Base-by-base conservation (phyloP, 2,888 invertebrate species). In the Trissolcus brochymenae region DNA sequence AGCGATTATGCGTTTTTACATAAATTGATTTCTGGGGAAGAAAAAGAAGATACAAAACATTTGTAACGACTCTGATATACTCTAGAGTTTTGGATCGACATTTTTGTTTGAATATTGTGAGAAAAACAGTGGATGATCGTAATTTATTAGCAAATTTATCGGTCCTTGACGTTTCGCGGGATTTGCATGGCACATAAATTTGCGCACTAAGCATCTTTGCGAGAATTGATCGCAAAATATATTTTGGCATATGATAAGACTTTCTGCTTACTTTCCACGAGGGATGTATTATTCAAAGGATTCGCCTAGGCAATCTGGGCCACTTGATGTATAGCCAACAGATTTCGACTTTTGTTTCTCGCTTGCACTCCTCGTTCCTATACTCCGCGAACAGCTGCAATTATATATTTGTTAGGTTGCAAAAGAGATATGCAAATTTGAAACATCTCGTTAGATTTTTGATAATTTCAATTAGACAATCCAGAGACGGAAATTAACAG, bases 231-330 rank as follows among this genome's bases (percentile, higher is more conserved):
- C 66, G 14, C 41, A 13, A 40, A 60, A 73, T 66, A 35, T 35
- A 66, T 65, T 73, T 73, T 65, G 54, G 66, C 66, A 43, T 56
- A 54, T 59, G 49, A 66, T 50, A 55, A 73, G 55, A 55, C 7
- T 73, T 41, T 55, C 25, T 40, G 59, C 65, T 65, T 72, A 65
- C 60, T 72, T 72, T 73, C 66, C 25, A 66, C 59, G 59, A 65
- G 59, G 21, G 50, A 73, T 66, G 55, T 57, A 73, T 66, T 66
- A 66, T 73, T 73, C 73, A 73, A 55, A 60, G 51, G 60, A 73
- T 73, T 60, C 51, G 46, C 54, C n/a, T n/a, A 50, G 21, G 50
- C 59, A 55, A 65, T 73, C 60, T 50, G 66, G 43, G 41, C 60
- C 55, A 56, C 55, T 55, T 64, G 53, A 71, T 53, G 53, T 64